Evolutionary conservation across 2,113 vertebrate species (phyloP).

Genomic region (Zootoca vivipara): DNA sequence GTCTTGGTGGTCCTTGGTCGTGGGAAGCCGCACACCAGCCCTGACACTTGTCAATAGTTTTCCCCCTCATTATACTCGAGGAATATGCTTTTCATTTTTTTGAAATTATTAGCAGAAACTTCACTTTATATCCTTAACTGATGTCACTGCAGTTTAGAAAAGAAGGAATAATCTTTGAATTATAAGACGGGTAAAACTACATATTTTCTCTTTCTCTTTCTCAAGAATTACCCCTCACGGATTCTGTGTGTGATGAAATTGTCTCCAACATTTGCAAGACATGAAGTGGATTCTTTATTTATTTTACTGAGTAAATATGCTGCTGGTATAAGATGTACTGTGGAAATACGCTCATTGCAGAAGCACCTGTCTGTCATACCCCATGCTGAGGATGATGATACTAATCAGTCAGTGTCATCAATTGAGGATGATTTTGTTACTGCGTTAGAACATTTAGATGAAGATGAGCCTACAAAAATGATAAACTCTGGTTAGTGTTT

Average conservation of each 20-base stretch:
- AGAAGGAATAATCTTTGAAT: neutral
- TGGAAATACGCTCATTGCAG: conserved; percentile 81
- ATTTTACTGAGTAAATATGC: conserved; percentile 88
- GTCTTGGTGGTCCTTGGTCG: too few relatives aligned
- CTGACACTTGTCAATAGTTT: neutral
- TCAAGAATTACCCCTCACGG: conserved; percentile 74
- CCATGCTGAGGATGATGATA: conserved; percentile 91
- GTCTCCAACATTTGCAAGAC: conserved; percentile 78
- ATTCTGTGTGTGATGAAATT: conserved; percentile 89
- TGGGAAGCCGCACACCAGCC: too few relatives aligned
- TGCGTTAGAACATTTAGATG: conserved; percentile 94
- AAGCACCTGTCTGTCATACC: conserved; percentile 72
- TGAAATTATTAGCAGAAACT: neutral
- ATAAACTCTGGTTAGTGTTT: conserved; percentile 74
- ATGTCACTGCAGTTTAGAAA: neutral
- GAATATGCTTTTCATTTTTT: neutral
- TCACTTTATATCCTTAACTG: neutral
- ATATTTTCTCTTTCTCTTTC: conserved; percentile 44
- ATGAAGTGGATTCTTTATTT: conserved; percentile 79
- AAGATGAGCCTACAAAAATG: conserved; percentile 82
- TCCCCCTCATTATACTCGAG: neutral
- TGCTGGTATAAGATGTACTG: conserved; percentile 83
- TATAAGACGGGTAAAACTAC: conserved; percentile 14
- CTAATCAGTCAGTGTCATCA: conserved; percentile 96
- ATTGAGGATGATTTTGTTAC: conserved; percentile 99